Evolutionary conservation across 2,113 vertebrate genomes (phyloP).

Genomic region (Cephalophus harveyi): DNA sequence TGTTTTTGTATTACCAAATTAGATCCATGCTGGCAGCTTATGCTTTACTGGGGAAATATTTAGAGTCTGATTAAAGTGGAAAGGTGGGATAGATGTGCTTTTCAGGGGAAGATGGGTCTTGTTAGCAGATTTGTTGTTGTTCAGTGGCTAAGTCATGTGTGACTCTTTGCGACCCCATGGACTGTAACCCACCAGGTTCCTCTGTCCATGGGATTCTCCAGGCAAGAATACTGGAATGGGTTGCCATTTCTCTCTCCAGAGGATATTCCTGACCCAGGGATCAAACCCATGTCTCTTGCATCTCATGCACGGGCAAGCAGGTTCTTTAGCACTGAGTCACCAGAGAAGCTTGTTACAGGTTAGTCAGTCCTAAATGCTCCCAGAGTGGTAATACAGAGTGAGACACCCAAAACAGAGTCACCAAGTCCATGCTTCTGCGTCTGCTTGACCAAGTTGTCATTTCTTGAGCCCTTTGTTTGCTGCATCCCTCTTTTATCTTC

Average conservation of each 20-base stretch:
- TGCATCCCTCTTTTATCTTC: no score
- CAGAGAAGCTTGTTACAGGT: background rate
- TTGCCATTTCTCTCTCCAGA: background rate
- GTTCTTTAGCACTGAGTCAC: background rate
- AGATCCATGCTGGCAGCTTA: background rate
- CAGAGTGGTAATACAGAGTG: no score
- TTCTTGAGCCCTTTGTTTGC: no score
- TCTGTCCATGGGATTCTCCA: background rate
- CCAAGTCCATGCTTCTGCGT: no score
- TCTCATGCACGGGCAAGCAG: fast-evolving
- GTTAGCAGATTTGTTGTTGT: background rate
- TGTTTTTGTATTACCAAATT: background rate
- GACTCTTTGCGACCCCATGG: background rate
- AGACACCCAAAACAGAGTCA: no score
- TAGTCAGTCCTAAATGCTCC: no score
- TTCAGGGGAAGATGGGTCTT: background rate
- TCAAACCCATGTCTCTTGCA: background rate
- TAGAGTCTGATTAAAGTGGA: background rate
- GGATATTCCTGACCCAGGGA: background rate
- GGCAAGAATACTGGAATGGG: background rate
- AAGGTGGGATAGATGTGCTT: background rate
- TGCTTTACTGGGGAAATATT: background rate
- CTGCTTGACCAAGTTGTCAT: no score
- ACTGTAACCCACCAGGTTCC: background rate
- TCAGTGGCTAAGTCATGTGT: background rate